Evolutionary conservation across 2,797 vertebrate genomes (phyloP), one percentile per base, ranked within the genome.

Genomic region (Podargus strigoides): DNA sequence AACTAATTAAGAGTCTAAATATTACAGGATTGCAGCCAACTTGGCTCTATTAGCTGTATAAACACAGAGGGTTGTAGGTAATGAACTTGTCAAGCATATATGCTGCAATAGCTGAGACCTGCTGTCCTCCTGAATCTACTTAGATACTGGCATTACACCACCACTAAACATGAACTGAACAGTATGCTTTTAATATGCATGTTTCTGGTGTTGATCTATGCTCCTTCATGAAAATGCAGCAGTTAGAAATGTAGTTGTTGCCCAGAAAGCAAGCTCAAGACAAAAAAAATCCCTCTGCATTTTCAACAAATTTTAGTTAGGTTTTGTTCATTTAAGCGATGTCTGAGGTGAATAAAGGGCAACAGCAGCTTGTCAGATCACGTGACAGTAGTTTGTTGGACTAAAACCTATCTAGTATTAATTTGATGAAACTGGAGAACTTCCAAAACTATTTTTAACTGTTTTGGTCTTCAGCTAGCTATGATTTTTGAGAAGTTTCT

Each of bases 391-490:
- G 81, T 49, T 83, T 85, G 36, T 79, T 85, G 84, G n/a, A 46
- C 81, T 85, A 82, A 93, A 95, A 79, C 53, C 69, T 82, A 16
- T 72, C 41, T 83, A 39, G 52, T 82, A 62, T 60, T 92, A 94
- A 89, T 91, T 72, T 89, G 59, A 81, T 93, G 62, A 85, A 89
- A 76, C 59, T 91, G 94, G 87, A 95, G 23, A 59, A 84, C 32
- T 66, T 93, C 66, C 91, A 95, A 30, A 96, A 92, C 21, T 78
- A 52, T 42, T 85, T 67, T 85, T 58, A 12, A n/a, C 50, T 58
- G 0, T 87, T 95, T 89, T 84, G 76, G 15, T 56, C 76, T 91
- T 91, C n/a, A 89, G 17, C 53, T 92, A 78, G 37, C 47, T 81
- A n/a, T 68, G 50, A 46, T 67, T 93, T 89, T 81, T 69, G 66